Percentiles rank a stretch among this genome's conserved stretches.
These are phyloP conservation scores for Apamea monoglypha DNA, from an alignment of 2,888 invertebrate species.

Conservation along the genomic window DNA sequence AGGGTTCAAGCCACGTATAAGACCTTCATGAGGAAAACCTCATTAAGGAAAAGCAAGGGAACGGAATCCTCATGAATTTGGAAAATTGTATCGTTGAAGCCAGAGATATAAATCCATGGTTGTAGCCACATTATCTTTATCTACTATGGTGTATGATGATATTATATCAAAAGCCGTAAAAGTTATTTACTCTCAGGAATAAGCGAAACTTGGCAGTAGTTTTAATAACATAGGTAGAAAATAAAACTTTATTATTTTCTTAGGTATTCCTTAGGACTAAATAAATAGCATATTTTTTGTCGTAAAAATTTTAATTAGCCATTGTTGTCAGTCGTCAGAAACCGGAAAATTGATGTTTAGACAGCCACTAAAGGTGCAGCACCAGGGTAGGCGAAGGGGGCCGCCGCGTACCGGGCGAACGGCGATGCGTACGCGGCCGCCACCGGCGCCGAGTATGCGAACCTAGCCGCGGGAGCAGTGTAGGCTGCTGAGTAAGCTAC, in stretches of 20 bases:
- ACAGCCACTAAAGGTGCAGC: constrained; percentile 79
- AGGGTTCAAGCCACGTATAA: background rate
- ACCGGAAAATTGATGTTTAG: constrained; percentile 66
- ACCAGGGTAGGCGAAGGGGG: constrained; percentile 75
- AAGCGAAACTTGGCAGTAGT: background rate
- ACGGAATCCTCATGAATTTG: background rate
- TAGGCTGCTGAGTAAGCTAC: constrained; percentile 67
- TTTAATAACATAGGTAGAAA: background rate
- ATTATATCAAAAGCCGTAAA: background rate
- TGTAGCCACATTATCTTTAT: background rate
- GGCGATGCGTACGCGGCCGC: constrained; percentile 74
- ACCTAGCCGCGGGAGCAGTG: constrained; percentile 63
- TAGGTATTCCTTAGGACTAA: background rate
- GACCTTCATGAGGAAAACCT: background rate
- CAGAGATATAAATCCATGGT: background rate
- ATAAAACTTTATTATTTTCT: background rate
- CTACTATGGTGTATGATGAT: background rate
- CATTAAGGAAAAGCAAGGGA: background rate
- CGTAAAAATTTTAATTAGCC: constrained; percentile 77
- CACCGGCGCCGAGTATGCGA: constrained; percentile 69
- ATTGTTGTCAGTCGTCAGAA: constrained; percentile 74
- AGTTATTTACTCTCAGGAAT: background rate
- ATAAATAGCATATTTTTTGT: constrained; percentile 15
- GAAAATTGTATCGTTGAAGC: background rate
- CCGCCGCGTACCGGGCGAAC: constrained; percentile 70